A percentile compares a stretch with the other conserved stretches of the same genome.
Evolutionary conservation across 1,140 invertebrate genomes (phyloP).

Genomic region (Calycopis cecrops): DNA sequence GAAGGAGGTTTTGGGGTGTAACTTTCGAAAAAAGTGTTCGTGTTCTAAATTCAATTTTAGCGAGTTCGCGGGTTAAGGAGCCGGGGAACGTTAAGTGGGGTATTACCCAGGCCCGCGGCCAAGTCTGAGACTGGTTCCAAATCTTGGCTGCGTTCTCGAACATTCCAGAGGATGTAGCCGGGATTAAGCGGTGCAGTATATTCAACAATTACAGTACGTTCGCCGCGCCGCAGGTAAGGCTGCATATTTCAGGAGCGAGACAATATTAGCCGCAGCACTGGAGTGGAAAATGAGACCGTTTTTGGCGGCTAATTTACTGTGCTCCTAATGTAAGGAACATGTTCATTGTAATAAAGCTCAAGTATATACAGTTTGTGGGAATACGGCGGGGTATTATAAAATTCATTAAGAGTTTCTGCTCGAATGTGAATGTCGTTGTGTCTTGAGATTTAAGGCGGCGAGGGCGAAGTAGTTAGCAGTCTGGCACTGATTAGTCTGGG

Average conservation of each 20-base stretch:
- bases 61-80: constrained; percentile 35
- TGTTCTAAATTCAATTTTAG: constrained; percentile 45
- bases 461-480: too few species aligned
- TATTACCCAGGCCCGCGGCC: constrained; percentile 66
- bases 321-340: constrained; percentile 54
- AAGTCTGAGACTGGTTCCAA: constrained; percentile 65
- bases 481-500: too few species aligned
- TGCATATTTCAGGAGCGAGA: constrained; percentile 66
- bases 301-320: constrained; percentile 69
- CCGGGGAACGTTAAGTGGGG: constrained; percentile 39
- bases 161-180: constrained; percentile 66
- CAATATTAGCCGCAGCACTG: constrained; percentile 66
- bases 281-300: constrained; percentile 67
- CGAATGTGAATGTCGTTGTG: background rate
- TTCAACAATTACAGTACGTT: constrained; percentile 65
- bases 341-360: constrained; percentile 41
- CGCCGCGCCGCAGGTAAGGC: constrained; percentile 59
- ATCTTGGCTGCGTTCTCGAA: constrained; percentile 69
- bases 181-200: constrained; percentile 69
- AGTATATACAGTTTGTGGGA: constrained; percentile 30
- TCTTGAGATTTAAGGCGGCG: too few species aligned
- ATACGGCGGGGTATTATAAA: constrained; percentile 46
- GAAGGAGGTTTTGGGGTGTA: constrained; percentile 37
- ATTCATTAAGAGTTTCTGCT: constrained; percentile 33
- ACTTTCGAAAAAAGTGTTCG: constrained; percentile 53